These are phyloP conservation scores for Gordius sp. DNA, from an alignment of 2,888 invertebrate genomes.

Conservation along the genomic window DNA sequence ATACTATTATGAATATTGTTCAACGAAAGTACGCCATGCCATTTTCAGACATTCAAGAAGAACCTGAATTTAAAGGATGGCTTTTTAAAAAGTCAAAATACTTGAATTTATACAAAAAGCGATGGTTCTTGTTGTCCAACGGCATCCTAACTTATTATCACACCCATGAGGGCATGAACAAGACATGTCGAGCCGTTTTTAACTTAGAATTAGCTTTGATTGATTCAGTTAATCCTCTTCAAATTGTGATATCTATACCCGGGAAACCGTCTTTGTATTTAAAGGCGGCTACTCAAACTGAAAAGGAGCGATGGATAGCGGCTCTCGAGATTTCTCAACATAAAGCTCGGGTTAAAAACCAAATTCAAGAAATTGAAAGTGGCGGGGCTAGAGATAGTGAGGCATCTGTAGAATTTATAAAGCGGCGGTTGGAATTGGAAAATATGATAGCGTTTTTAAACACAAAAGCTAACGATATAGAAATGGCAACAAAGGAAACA, in stretches of 20 bases:
- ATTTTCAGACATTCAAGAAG: not conserved
- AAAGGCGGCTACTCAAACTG: not conserved
- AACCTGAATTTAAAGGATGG: constrained; percentile 1
- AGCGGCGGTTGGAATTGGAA: not conserved
- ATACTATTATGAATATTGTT: too few relatives aligned
- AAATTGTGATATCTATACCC: not conserved
- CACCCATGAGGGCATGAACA: not conserved
- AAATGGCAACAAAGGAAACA: not conserved
- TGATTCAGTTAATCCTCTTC: not conserved
- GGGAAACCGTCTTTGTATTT: not conserved
- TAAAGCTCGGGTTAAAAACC: not conserved
- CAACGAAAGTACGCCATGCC: not conserved
- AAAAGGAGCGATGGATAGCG: not conserved
- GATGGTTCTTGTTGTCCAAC: not conserved
- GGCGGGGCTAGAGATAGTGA: not conserved
- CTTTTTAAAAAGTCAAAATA: not conserved
- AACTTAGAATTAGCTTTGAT: not conserved
- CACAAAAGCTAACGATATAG: not conserved
- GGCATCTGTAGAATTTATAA: not conserved
- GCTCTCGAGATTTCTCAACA: not conserved
- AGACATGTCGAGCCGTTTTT: not conserved
- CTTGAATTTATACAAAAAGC: not conserved
- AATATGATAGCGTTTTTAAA: not conserved
- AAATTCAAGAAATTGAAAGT: not conserved
- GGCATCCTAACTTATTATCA: not conserved